Base-by-base conservation (phyloP, 2,888 invertebrate genomes). In the Coecobrya sp. region DNA sequence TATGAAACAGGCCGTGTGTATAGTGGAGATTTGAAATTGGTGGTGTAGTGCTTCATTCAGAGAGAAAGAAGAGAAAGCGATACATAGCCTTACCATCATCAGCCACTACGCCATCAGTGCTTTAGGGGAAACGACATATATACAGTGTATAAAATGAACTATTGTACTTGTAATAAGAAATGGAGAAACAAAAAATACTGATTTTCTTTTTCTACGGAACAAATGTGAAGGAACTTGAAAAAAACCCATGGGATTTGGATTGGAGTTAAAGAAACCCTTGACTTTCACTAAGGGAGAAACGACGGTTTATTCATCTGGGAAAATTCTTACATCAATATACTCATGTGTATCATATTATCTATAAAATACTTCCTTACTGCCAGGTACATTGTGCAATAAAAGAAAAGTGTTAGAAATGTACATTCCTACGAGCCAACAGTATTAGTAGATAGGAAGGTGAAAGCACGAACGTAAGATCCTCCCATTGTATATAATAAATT, bases 281-380 rank as follows among this genome's bases (percentile, higher is more conserved):
- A 79, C 65, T 88, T 65, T 79, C 27, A 62, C 79, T 49, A 11
- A 49, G 62, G 81, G 88, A 36, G 62, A 62, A 86, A 76, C 62
- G 87, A 79, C 87, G 79, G 81, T 88, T 81, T 79, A 76, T 87
- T 88, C 79, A 49, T 45, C 65, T 49, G 81, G 88, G 76, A 81
- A 79, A 65, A 68, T 52, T 16, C 10, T 10, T 30, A 68, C 30
- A 27, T 68, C 8, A 19, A 62, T 8, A 25, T 19, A 55, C n/a
- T n/a, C 55, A 19, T 55, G 25, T 49, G 62, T 62, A 7, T 22
- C 25, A n/a, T 25, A 62, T 22, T 62, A 11, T 62, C 8, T 62
- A 8, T 25, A 49, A 49, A 49, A 36, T 36, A 36, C 7, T 7
- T 2, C 7, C 36, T 36, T 36, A 36, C 7, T 36, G 2, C 36